A percentile compares a stretch with the other conserved stretches of the same genome.
These are phyloP conservation scores for Ptychoptera contaminata DNA, from an alignment of 2,888 invertebrate species.

Conservation along the genomic window DNA sequence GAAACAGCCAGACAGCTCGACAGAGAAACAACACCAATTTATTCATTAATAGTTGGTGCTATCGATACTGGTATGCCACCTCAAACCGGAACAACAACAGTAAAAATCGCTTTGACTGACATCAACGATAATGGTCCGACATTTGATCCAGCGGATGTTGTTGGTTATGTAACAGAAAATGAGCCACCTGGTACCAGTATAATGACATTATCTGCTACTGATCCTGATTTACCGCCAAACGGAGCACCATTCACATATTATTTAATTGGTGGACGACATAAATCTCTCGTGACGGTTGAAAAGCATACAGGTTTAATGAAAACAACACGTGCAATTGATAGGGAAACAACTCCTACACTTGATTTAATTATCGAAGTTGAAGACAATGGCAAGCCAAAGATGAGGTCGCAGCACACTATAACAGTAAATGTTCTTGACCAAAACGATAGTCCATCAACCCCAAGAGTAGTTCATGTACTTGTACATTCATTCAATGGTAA, in stretches of 20 bases:
- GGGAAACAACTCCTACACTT: slow-evolving; percentile 62
- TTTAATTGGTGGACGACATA: slow-evolving; percentile 62
- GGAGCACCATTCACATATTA: slow-evolving; percentile 78
- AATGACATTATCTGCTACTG: slow-evolving; percentile 70
- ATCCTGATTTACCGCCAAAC: slow-evolving; percentile 80
- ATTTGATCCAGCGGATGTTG: slow-evolving; percentile 53
- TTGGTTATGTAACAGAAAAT: slow-evolving; percentile 73
- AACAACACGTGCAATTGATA: slow-evolving; percentile 64
- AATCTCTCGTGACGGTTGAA: slow-evolving; percentile 59
- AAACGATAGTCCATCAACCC: slow-evolving; percentile 79
- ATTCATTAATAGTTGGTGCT: slow-evolving; percentile 66
- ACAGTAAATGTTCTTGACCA: slow-evolving; percentile 65
- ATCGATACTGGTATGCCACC: slow-evolving; percentile 81
- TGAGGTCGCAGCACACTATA: slow-evolving; percentile 66
- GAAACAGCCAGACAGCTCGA: slow-evolving; percentile 63
- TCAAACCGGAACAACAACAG: slow-evolving; percentile 78
- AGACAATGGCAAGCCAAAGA: slow-evolving; percentile 72
- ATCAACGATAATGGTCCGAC: slow-evolving; percentile 88
- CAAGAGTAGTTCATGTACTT: slow-evolving; percentile 65
- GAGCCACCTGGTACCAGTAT: slow-evolving; percentile 70
- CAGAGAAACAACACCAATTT: slow-evolving; percentile 59
- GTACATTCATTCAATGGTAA: slow-evolving; percentile 62
- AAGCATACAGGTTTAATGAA: slow-evolving; percentile 64
- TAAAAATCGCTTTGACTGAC: slow-evolving; percentile 65
- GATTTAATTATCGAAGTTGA: slow-evolving; percentile 68